Percentiles rank a stretch among this genome's conserved stretches.
phyloP scores from a whole-genome alignment of 64 coral and sea anemone species.

The Stichodactyla mertensii region DNA sequence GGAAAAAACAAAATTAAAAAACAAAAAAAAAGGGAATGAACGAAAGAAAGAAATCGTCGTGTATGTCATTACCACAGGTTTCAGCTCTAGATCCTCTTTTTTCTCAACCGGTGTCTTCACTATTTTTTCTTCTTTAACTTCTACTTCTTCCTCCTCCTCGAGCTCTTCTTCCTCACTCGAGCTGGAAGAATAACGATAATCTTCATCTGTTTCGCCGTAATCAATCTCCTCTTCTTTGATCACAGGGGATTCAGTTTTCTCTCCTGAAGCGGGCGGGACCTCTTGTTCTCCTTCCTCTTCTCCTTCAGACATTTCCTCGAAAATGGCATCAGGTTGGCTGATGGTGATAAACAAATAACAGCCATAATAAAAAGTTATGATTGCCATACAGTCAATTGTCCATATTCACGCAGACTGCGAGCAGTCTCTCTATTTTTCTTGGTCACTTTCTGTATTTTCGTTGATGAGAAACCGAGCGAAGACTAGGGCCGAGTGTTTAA shows the following conservation, averaged over 20 bases:
- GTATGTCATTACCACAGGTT: not conserved
- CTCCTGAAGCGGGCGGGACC: not conserved
- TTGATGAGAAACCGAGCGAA: too few relatives aligned
- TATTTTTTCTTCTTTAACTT: not conserved
- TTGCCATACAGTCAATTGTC: not conserved
- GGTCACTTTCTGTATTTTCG: too few relatives aligned
- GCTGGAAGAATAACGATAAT: not conserved
- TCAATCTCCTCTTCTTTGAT: not conserved
- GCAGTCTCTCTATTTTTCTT: too few relatives aligned
- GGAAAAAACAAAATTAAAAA: too few relatives aligned
- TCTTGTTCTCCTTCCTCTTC: slow-evolving; percentile 1
- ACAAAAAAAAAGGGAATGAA: too few relatives aligned
- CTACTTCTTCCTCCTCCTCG: not conserved
- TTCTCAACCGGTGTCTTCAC: not conserved
- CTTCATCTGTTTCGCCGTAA: not conserved
- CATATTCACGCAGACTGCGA: not conserved
- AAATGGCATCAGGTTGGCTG: slow-evolving; percentile 6
- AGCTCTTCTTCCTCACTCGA: not conserved
- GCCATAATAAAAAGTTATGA: not conserved
- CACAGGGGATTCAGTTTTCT: not conserved
- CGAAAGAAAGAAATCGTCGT: not conserved
- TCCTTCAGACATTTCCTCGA: slow-evolving; percentile 19
- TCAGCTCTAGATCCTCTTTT: not conserved
- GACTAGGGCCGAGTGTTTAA: too few relatives aligned
- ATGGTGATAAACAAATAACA: too few relatives aligned